Evolutionary conservation across 2,113 vertebrate species (phyloP), one percentile per base, ranked within the genome.

Genomic region (Eidolon helvum): DNA sequence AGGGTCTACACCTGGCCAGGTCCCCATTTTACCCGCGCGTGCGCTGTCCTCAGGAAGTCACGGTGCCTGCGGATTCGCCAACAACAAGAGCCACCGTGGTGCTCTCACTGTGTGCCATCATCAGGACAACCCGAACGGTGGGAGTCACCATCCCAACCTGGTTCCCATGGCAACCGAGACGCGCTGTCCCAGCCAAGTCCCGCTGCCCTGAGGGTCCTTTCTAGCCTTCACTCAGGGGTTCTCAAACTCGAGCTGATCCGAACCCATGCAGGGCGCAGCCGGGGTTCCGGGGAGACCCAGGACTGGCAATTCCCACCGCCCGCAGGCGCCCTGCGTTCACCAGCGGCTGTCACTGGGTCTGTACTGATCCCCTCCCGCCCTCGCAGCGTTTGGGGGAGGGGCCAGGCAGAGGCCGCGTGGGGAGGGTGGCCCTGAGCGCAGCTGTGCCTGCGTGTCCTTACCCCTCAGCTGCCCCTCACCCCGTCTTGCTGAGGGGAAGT

Each of bases 31-130:
- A 10, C 19, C 61, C 55, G 21, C 1, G 22, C 16, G 30, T 2
- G 11, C 0, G 0, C 3, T 0, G 16, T 1, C 10, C 28, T 10
- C 0, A 1, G 16, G 50, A 26, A 35, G 22, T 84, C 63, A 33
- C 53, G 61, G 30, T 4, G 10, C 43, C 7, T 26, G 65, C 7
- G n/a, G 7, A 4, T 4, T 15, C 35, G 11, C 45, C 45, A 18
- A 7, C 66, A 80, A 16, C 5, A 55, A 55, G 26, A 38, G 61
- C 38, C 43, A 28, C 21, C 0, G 0, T 7, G 14, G n/a, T 0
- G 15, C 10, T 0, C 57, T 12, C n/a, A 4, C 21, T 10, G 22
- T 0, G 10, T 10, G 24, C 15, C 68, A 18, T 22, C n/a, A 4
- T 22, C 38, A 8, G 15, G 5, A 21, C 28, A 19, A 3, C 40